phyloP scores from a whole-genome alignment of 2,888 invertebrate genomes.

The Drosophila emarginata region DNA sequence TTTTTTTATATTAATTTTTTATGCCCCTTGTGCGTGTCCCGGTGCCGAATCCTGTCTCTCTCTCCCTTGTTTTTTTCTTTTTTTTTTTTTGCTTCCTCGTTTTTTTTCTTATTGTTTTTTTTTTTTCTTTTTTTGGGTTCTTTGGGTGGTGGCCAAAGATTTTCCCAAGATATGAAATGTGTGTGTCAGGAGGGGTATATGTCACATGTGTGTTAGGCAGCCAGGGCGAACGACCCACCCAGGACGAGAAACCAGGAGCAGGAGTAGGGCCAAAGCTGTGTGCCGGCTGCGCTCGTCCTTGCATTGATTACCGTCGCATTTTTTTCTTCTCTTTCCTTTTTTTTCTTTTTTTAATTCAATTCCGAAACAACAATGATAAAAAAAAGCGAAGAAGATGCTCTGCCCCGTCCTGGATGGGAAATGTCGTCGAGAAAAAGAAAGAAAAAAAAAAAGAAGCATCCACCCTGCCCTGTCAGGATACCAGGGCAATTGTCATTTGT shows the following conservation, averaged over 20 bases:
- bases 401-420: conserved; percentile 23
- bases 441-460: conserved; percentile 18
- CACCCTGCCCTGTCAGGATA: conserved; percentile 51
- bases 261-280: conserved; percentile 17
- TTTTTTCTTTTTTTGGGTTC: conserved; percentile 28
- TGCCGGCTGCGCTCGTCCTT: conserved; percentile 61
- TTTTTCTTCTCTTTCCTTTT: conserved; percentile 14
- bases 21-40: conserved; percentile 63
- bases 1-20: conserved; percentile 79
- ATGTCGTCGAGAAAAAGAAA: too few species aligned
- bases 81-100: conserved; percentile 41
- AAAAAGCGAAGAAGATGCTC: conserved; percentile 43
- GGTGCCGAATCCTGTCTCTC: conserved; percentile 24
- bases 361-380: conserved; percentile 63
- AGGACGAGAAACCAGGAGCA: conserved; percentile 23
- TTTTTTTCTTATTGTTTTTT: conserved; percentile 62
- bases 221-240: conserved; percentile 45
- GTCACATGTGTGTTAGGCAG: conserved; percentile 72
- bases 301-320: conserved; percentile 76
- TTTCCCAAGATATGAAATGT: conserved; percentile 79
- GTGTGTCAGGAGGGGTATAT: conserved; percentile 36
- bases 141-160: conserved; percentile 79
- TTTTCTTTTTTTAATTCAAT: conserved; percentile 63
- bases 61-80: conserved; percentile 35
- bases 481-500: conserved; percentile 66